phyloP scores from a whole-genome alignment of 2,113 vertebrate species.

The Macrotis lagotis region DNA sequence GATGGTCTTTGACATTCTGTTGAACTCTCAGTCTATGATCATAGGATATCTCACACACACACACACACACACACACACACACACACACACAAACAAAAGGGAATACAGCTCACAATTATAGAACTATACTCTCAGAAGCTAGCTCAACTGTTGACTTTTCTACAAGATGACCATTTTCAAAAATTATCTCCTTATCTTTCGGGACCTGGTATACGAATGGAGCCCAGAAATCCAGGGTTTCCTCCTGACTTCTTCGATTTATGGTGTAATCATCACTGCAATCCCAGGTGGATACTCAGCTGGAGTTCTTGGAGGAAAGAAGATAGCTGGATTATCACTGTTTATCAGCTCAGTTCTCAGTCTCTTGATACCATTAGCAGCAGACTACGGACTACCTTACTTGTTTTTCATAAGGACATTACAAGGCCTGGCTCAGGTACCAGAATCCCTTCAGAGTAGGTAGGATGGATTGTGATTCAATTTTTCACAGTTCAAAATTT shows the following conservation, averaged over 20 bases:
- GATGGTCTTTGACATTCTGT: background rate
- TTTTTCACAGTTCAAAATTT: background rate
- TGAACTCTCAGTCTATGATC: background rate
- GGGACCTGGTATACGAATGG: background rate
- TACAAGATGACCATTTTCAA: background rate
- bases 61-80: background rate
- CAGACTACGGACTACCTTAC: background rate
- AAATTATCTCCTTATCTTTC: too few species aligned
- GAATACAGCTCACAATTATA: too few species aligned
- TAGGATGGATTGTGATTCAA: background rate
- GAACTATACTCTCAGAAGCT: background rate
- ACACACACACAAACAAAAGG: too few species aligned
- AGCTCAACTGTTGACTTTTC: background rate
- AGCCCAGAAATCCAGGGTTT: background rate
- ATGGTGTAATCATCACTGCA: background rate
- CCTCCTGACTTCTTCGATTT: accelerated
- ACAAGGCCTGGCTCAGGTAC: background rate
- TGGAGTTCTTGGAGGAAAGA: background rate
- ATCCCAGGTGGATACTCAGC: background rate
- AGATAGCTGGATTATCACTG: background rate
- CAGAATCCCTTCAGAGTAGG: background rate
- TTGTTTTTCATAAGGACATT: background rate
- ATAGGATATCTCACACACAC: background rate
- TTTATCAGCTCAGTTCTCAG: background rate
- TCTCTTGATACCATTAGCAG: background rate